phyloP scores from a whole-genome alignment of 1,140 invertebrate genomes.

The Brachionus plicatilis region DNA sequence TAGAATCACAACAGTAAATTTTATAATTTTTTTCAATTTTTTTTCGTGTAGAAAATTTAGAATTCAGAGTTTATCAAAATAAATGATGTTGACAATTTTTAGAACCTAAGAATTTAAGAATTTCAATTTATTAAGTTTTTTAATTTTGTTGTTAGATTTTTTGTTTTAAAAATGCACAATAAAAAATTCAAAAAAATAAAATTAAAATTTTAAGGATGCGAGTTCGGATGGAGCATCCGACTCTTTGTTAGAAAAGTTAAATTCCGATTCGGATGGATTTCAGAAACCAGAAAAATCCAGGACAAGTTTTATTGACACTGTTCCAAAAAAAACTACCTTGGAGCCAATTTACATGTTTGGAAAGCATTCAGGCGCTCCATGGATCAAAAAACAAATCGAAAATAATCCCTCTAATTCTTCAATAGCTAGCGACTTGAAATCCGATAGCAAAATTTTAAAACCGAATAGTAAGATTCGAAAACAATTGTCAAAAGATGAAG shows the following conservation, averaged over 20 bases:
- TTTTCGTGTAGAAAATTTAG: too few species aligned
- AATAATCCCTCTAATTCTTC: not conserved
- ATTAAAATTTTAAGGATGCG: not conserved
- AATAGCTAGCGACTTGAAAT: not conserved
- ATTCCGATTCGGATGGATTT: not conserved
- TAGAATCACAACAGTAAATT: too few species aligned
- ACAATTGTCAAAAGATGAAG: not conserved
- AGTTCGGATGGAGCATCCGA: not conserved
- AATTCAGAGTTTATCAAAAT: too few species aligned
- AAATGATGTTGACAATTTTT: too few species aligned
- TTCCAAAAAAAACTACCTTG: not conserved
- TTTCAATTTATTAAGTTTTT: too few species aligned
- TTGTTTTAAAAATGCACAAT: too few species aligned
- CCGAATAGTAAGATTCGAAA: not conserved
- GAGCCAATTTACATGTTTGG: slow-evolving; percentile 35
- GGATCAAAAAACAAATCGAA: not conserved
- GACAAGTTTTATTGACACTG: not conserved
- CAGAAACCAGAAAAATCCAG: not conserved
- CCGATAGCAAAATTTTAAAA: not conserved
- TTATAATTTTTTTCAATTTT: too few species aligned
- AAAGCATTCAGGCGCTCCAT: not conserved
- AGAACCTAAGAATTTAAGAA: too few species aligned
- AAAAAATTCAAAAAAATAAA: not conserved
- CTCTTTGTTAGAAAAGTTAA: not conserved
- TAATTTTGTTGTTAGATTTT: too few species aligned